phyloP scores from a whole-genome alignment of 2,797 vertebrate genomes.

The Lutjanus argentimaculatus region DNA sequence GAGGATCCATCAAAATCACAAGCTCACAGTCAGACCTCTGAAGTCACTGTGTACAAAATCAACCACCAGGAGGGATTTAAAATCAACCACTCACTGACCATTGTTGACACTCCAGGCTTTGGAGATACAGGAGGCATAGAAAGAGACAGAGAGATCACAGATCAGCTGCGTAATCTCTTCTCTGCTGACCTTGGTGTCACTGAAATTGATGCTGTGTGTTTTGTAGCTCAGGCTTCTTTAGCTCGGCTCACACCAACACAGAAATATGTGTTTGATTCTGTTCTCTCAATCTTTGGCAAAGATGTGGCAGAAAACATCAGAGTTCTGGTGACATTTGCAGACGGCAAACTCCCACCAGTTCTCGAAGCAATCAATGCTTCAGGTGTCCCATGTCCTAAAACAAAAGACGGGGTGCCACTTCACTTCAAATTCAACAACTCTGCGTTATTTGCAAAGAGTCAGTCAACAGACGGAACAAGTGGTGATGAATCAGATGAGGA shows the following conservation, averaged over 20 bases:
- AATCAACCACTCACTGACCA: conserved; percentile 56
- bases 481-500: background rate
- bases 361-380: conserved; percentile 28
- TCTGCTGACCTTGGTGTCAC: background rate
- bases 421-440: conserved; percentile 77
- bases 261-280: conserved; percentile 12
- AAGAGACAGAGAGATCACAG: conserved; percentile 9
- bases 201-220: conserved; percentile 35
- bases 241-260: conserved; percentile 18
- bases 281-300: conserved; percentile 33
- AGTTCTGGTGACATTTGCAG: conserved; percentile 41
- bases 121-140: conserved; percentile 25
- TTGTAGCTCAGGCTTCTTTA: conserved; percentile 17
- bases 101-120: conserved; percentile 59
- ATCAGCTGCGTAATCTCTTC: conserved; percentile 30
- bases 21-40: conserved; percentile 51
- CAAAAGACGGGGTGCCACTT: background rate
- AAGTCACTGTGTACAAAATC: conserved; percentile 15
- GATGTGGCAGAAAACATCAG: conserved; percentile 16
- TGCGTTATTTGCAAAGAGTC: conserved; percentile 48
- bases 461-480: rapidly evolving
- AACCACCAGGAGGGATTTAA: conserved; percentile 26
- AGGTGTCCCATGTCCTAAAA: conserved; percentile 57
- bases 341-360: background rate
- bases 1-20: conserved; percentile 47